Percentiles rank a stretch among this genome's conserved stretches.
Evolutionary conservation across 2,888 invertebrate species (phyloP).

Genomic region (Epinotia demarniana): DNA sequence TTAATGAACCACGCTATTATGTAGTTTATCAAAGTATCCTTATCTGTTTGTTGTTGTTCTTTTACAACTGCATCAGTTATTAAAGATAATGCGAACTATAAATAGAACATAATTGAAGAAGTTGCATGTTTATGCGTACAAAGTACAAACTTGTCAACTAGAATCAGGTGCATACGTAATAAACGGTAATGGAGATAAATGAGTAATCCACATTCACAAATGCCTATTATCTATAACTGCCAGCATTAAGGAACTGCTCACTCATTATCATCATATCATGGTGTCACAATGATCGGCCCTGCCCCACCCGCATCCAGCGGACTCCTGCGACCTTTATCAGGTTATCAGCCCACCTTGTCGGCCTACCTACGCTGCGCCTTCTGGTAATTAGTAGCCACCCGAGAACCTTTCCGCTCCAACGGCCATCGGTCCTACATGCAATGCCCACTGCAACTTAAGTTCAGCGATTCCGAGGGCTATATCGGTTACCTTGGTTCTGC

Average conservation of each 20-base stretch:
- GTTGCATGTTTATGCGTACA: constrained; percentile 23
- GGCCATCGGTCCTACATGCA: too few species aligned
- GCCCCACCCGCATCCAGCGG: too few species aligned
- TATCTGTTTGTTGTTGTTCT: constrained; percentile 25
- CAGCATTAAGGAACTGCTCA: constrained; percentile 8
- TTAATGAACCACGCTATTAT: neutral
- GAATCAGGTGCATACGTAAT: constrained; percentile 2
- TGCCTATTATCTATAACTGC: constrained; percentile 23
- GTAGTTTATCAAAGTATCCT: constrained; percentile 15
- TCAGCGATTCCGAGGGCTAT: too few species aligned
- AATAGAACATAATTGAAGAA: constrained; percentile 36
- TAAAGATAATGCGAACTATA: constrained; percentile 35
- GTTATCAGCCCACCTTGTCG: too few species aligned
- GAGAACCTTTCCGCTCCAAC: too few species aligned
- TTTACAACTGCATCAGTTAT: constrained; percentile 4
- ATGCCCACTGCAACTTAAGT: too few species aligned
- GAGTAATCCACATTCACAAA: constrained; percentile 12
- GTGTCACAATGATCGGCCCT: too few species aligned
- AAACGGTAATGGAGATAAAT: constrained; percentile 20
- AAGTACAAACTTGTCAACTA: constrained; percentile 36
- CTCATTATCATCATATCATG: neutral
- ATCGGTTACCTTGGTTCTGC: too few species aligned
- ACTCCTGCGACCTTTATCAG: too few species aligned
- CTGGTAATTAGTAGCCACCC: too few species aligned
- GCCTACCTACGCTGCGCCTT: too few species aligned